Base-by-base conservation (phyloP, 2,113 vertebrate genomes). In the Myiopsitta monachus region DNA sequence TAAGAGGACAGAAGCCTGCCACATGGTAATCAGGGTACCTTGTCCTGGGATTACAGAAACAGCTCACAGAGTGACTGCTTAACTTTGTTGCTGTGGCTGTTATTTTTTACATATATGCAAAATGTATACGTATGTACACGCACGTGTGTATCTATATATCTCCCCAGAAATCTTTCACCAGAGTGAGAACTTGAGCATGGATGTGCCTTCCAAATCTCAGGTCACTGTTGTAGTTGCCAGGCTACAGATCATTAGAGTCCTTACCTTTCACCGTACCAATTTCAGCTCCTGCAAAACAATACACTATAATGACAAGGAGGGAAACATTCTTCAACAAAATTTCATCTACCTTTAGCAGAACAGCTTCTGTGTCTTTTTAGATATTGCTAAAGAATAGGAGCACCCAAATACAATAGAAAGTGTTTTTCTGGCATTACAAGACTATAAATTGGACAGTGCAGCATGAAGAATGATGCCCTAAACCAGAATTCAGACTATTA, bases 271-370 rank as follows among this genome's bases (percentile, higher is more conserved):
- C 26, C 36, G 69, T 15, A 38, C 72, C 68, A 55, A 72, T 87
- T 88, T 57, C 88, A 84, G 57, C 27, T 73, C 44, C 95, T 82
- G 69, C n/a, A 79, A 89, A 96, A 95, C 86, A 92, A 82, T 87
- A 69, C 38, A 36, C 81, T 66, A 23, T 46, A 90, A 83, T 54
- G 87, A 67, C 41, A 14, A 10, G 59, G 85, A 87, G 14, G 62
- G 41, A 83, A 94, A 79, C 67, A 94, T 95, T 90, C 81, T 66
- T 94, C 92, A 97, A 78, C 30, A 88, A 81, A 83, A 94, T 63
- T 86, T 94, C 72, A 87, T 11, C 51, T 69, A 69, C 67, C 62
- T 94, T 89, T 94, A 91, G 47, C 57, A 87, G 66, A 95, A 91
- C 27, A 91, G 47, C 39, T 72, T 94, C 47, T 76, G 28, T 86